A percentile compares a stretch with the other conserved stretches of the same genome.
These are phyloP conservation scores for Rhogogaster chlorosoma DNA, from an alignment of 2,888 invertebrate species.

Conservation along the genomic window DNA sequence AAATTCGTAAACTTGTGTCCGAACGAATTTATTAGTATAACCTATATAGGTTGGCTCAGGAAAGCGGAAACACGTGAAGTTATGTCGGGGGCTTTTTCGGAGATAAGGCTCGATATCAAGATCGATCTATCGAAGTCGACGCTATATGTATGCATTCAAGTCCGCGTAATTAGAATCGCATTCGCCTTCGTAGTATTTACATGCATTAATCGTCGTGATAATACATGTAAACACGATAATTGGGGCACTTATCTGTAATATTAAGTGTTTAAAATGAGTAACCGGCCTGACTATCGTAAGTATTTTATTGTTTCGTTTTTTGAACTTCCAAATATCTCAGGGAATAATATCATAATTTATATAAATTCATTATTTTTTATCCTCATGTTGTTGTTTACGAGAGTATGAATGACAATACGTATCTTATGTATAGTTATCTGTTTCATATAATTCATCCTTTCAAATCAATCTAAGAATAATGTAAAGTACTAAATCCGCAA, in stretches of 20 bases:
- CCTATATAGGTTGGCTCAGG: not conserved
- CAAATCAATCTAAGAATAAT: not conserved
- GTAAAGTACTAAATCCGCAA: not conserved
- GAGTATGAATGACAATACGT: not conserved
- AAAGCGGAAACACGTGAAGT: conserved; percentile 53
- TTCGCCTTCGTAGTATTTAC: too few species aligned
- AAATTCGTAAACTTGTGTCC: not conserved
- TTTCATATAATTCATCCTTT: not conserved
- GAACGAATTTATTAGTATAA: not conserved
- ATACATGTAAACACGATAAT: not conserved
- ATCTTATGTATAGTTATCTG: not conserved
- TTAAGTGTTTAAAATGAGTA: not conserved
- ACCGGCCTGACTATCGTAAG: not conserved
- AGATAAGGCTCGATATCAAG: not conserved
- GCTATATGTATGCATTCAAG: not conserved
- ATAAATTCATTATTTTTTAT: not conserved
- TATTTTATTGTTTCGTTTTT: not conserved
- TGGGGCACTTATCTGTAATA: not conserved
- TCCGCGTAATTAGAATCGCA: not conserved
- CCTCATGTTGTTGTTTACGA: not conserved
- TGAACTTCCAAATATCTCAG: not conserved
- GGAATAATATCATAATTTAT: not conserved
- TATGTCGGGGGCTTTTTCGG: not conserved
- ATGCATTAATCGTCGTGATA: not conserved
- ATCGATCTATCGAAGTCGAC: not conserved